Evolutionary conservation across 2,797 vertebrate species (phyloP).

Genomic region (Masticophis lateralis): DNA sequence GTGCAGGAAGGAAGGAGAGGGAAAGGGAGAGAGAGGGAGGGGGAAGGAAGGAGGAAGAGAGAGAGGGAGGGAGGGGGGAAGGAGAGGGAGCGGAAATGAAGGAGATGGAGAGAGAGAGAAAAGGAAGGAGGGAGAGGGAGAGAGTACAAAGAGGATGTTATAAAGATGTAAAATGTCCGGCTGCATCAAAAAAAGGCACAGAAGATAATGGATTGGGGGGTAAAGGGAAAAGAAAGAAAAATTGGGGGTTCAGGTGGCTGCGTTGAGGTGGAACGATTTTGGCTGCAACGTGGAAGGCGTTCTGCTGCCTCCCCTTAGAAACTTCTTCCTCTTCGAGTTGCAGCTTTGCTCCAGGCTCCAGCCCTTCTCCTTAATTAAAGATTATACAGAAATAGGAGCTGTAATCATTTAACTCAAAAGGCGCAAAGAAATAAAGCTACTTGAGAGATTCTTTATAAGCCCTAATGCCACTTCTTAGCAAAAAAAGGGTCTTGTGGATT

Average conservation of each 20-base stretch:
- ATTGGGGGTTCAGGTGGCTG: neutral
- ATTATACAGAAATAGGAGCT: neutral
- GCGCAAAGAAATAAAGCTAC: neutral
- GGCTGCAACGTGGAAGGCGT: neutral
- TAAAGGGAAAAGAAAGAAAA: neutral
- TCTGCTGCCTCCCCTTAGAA: neutral
- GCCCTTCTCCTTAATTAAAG: neutral
- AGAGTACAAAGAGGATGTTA: neutral
- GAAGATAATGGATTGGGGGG: neutral
- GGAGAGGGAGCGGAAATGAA: too few species aligned
- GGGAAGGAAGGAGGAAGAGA: too few species aligned
- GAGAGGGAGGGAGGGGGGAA: too few species aligned
- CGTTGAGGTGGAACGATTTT: neutral
- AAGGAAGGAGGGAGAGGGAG: too few species aligned
- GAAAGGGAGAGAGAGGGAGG: accelerated
- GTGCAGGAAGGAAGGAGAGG: accelerated
- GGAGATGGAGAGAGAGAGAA: too few species aligned
- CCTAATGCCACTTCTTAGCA: neutral
- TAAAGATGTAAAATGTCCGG: neutral
- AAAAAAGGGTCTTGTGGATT: neutral
- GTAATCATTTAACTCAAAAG: neutral
- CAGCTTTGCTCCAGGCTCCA: neutral
- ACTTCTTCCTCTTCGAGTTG: neutral
- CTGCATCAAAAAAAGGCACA: neutral
- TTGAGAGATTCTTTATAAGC: neutral